phyloP scores from a whole-genome alignment of 2,797 vertebrate species.

The Gobionotothen gibberifrons region DNA sequence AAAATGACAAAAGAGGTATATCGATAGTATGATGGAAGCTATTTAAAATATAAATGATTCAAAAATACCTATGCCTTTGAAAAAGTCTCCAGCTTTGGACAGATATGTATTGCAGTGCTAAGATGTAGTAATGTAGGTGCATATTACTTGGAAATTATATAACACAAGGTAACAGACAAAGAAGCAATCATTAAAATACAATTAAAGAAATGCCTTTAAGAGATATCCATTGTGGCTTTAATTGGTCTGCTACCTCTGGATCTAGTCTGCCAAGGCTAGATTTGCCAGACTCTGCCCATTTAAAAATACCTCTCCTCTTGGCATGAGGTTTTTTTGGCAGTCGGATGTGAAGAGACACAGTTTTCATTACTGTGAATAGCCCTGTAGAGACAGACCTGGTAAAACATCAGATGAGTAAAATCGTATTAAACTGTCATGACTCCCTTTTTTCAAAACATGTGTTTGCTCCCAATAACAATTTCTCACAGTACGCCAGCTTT shows the following conservation, averaged over 20 bases:
- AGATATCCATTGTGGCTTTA: slow-evolving; percentile 16
- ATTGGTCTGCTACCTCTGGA: slow-evolving; percentile 31
- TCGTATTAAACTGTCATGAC: slow-evolving; percentile 54
- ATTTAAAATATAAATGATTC: background rate
- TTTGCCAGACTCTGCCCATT: slow-evolving; percentile 48
- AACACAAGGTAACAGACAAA: background rate
- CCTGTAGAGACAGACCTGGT: slow-evolving; percentile 44
- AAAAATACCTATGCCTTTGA: background rate
- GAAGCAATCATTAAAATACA: background rate
- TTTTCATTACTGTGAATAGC: slow-evolving; percentile 53
- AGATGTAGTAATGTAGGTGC: background rate
- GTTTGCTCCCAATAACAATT: slow-evolving; percentile 29
- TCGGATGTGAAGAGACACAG: slow-evolving; percentile 48
- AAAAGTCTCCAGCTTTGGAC: background rate
- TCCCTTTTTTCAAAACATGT: slow-evolving; percentile 55
- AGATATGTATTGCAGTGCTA: background rate
- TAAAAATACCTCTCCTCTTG: slow-evolving; percentile 48
- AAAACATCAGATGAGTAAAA: slow-evolving; percentile 57
- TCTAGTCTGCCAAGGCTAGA: slow-evolving; percentile 16
- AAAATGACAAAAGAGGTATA: background rate
- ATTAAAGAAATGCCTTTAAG: slow-evolving; percentile 10
- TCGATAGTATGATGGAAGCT: background rate
- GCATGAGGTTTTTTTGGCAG: slow-evolving; percentile 49
- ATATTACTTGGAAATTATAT: background rate
- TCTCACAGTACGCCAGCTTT: slow-evolving; percentile 31